A percentile compares a stretch with the other conserved stretches of the same genome.
Evolutionary conservation across 2,797 vertebrate species (phyloP).

Genomic region (Esox masquinongy): DNA sequence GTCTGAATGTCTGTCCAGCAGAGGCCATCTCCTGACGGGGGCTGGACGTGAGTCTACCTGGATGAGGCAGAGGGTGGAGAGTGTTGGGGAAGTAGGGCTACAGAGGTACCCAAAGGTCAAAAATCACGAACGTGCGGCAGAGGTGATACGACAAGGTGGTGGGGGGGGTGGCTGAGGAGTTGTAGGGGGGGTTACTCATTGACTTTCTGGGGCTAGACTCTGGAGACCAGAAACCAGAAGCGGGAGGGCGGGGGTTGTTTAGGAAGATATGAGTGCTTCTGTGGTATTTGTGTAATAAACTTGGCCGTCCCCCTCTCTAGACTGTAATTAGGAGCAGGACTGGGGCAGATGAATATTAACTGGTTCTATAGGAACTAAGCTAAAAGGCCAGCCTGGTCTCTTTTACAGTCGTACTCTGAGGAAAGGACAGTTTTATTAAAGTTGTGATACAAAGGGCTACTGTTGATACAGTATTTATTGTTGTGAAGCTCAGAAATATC

Average conservation of each 20-base stretch:
- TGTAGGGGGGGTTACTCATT: constrained; percentile 14
- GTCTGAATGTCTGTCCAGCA: too few species aligned
- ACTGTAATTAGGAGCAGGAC: constrained; percentile 49
- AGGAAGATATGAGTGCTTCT: constrained; percentile 52
- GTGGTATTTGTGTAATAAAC: constrained; percentile 66
- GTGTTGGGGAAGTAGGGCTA: too few species aligned
- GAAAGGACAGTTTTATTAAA: not conserved
- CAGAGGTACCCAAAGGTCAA: too few species aligned
- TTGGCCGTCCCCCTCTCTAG: constrained; percentile 39
- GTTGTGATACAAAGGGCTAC: not conserved
- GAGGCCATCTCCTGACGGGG: too few species aligned
- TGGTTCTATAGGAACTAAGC: constrained; percentile 16
- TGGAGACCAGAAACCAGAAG: not conserved
- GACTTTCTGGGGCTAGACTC: constrained; percentile 4
- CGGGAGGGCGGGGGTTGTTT: constrained; percentile 12
- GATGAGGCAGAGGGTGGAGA: too few species aligned
- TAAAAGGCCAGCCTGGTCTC: constrained; percentile 7
- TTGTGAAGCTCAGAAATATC: not conserved
- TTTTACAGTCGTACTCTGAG: not conserved
- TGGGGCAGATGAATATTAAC: constrained; percentile 35
- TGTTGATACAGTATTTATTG: not conserved
- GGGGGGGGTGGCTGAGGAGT: constrained; percentile 13
- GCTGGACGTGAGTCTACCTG: too few species aligned
- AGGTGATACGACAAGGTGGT: too few species aligned
- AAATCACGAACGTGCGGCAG: too few species aligned